Evolutionary conservation across 2,888 invertebrate species (phyloP).

Genomic region (Athetis lepigone): DNA sequence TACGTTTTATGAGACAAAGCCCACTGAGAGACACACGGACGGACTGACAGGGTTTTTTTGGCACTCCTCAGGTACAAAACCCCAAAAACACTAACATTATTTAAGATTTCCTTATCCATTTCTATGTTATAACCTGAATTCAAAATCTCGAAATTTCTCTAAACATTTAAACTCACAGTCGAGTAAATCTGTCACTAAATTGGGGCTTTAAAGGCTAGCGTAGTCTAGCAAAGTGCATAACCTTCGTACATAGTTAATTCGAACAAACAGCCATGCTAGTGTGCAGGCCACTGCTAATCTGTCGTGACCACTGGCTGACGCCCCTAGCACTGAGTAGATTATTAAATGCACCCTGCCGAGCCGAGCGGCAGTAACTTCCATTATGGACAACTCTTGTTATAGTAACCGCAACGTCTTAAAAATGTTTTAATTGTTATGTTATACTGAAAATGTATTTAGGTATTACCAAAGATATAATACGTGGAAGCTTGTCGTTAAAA

Average conservation of each 20-base stretch:
- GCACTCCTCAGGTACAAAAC: too few species aligned
- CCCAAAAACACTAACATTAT: too few species aligned
- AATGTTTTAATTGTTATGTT: conserved; percentile 21
- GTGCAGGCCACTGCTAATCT: conserved; percentile 49
- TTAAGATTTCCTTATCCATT: too few species aligned
- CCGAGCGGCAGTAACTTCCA: conserved; percentile 49
- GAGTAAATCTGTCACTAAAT: neutral
- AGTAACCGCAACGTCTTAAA: conserved; percentile 33
- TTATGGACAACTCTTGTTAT: conserved; percentile 49
- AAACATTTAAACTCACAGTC: neutral
- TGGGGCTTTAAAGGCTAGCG: neutral
- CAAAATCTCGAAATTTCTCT: neutral
- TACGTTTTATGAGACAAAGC: too few species aligned
- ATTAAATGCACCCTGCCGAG: conserved; percentile 87
- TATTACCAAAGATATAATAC: too few species aligned
- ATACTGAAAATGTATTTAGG: too few species aligned
- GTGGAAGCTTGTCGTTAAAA: too few species aligned
- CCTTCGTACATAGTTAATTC: conserved; percentile 30
- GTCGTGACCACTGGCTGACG: conserved; percentile 58
- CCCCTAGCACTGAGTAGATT: conserved; percentile 76
- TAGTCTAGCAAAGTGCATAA: conserved; percentile 1
- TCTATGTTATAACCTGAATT: neutral
- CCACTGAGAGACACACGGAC: too few species aligned
- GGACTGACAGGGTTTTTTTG: too few species aligned
- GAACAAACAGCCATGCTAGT: conserved; percentile 30